Base-by-base conservation (phyloP, 2,797 vertebrate species). In the Sebastes hopkinsi region DNA sequence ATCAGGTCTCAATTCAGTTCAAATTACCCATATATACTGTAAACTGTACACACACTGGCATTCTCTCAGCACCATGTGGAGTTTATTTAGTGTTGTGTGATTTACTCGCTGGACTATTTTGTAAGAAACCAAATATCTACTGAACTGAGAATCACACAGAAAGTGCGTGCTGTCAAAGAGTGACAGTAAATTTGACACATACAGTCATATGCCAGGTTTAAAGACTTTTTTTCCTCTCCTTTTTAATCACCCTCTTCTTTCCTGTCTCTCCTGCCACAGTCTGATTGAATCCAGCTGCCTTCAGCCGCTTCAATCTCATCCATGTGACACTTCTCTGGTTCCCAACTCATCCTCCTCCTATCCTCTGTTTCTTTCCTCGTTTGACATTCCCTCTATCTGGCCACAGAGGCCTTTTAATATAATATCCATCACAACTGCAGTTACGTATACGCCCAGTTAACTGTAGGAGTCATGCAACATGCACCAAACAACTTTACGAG, bases 261-360 rank as follows among this genome's bases (percentile, higher is more conserved):
- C 75, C 66, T n/a, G 58, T 80, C 85, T 81, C 79, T 85, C 75
- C 81, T 87, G 87, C 85, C 84, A 89, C 78, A 46, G 81, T 90
- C 85, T 91, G 91, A 94, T 92, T 93, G 81, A 91, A 89, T 91
- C 93, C 87, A 93, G 88, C 91, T 92, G 93, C 90, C 79, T 84
- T 90, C 84, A 81, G 84, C 92, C 50, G 85, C 89, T 92, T 95
- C 90, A 90, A 83, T 93, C 87, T 92, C 85, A 89, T 89, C 80
- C 77, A 58, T 66, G 75, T 89, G 90, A 92, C 85, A 90, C 81
- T 75, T 88, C 72, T 71, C 79, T 71, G 34, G 58, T 74, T 85
- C 84, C 77, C 59, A 59, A 80, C 76, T 88, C 85, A 42, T 86
- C 85, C 86, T 78, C 58, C 86, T 75, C 56, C 86, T 74, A 67